Evolutionary conservation across 1,140 invertebrate genomes (phyloP).

Genomic region (Paraescarpia echinospica): DNA sequence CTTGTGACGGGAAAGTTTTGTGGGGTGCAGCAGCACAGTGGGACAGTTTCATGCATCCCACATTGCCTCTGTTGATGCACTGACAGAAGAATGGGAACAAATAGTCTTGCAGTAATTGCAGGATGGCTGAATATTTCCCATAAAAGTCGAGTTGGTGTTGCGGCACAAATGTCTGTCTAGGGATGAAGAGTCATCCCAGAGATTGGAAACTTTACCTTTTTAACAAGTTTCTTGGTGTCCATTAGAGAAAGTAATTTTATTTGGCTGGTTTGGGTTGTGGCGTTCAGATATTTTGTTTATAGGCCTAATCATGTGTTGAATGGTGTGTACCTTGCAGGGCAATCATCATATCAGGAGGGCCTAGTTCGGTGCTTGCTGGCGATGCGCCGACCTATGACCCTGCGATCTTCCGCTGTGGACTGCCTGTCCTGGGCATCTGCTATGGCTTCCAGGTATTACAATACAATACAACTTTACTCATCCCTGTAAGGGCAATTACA

Average conservation of each 20-base stretch:
- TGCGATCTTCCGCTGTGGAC: conserved; percentile 90
- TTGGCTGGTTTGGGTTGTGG: neutral
- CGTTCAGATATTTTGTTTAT: neutral
- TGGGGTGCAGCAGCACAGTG: too few species aligned
- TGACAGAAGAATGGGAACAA: too few species aligned
- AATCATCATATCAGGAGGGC: conserved; percentile 97
- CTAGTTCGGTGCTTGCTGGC: conserved; percentile 93
- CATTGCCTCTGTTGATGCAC: too few species aligned
- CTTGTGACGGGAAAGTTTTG: too few species aligned
- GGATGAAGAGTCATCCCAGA: neutral
- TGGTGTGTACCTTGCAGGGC: conserved; percentile 66
- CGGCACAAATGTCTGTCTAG: too few species aligned
- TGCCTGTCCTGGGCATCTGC: conserved; percentile 96
- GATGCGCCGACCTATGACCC: conserved; percentile 93
- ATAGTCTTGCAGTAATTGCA: too few species aligned
- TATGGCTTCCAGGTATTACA: conserved; percentile 90
- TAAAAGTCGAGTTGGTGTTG: too few species aligned
- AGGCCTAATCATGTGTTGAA: neutral
- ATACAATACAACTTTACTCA: too few species aligned
- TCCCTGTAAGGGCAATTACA: too few species aligned
- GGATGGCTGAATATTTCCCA: too few species aligned
- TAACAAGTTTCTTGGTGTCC: neutral
- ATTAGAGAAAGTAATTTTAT: neutral
- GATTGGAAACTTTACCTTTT: neutral
- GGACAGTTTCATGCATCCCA: too few species aligned